Conservation (phyloP, 2,888 invertebrate genomes). For the Pomacea canaliculata region DNA sequence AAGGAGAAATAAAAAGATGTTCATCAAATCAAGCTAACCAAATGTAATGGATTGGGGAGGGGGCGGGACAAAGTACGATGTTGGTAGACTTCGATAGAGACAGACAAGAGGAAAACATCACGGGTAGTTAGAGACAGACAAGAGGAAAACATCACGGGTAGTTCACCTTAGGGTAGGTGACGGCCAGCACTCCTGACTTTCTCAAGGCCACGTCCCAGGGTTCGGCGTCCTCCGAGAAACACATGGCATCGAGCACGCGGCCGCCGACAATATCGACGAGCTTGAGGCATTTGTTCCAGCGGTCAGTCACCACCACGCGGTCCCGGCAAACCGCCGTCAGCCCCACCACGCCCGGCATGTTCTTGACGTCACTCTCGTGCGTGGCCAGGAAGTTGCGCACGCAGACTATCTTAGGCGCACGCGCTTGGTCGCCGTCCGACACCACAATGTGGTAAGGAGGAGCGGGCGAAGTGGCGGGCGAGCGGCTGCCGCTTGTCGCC, state of each 20-base stretch:
- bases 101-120: too few relatives aligned
- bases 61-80: too few relatives aligned
- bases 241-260: conserved; percentile 17
- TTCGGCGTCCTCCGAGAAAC: conserved; percentile 13
- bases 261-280: conserved; percentile 20
- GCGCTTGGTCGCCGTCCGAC: not conserved
- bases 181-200: conserved; percentile 13
- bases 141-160: too few relatives aligned
- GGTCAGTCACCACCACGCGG: conserved; percentile 25
- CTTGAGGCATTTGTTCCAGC: conserved; percentile 30
- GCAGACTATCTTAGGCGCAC: conserved; percentile 9
- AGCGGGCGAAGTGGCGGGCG: too few relatives aligned
- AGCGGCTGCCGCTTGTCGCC: too few relatives aligned
- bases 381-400: conserved; percentile 19
- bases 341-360: conserved; percentile 21
- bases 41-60: too few relatives aligned
- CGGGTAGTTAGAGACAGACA: too few relatives aligned
- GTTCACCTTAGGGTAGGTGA: conserved; percentile 24
- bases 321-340: conserved; percentile 20
- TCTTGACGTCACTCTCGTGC: conserved; percentile 22
- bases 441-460: not conserved
- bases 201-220: conserved; percentile 21
- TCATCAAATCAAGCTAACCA: too few relatives aligned
- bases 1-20: too few relatives aligned
- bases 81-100: too few relatives aligned